phyloP scores from a whole-genome alignment of 2,888 invertebrate genomes.

The Stenodera caucasica region DNA sequence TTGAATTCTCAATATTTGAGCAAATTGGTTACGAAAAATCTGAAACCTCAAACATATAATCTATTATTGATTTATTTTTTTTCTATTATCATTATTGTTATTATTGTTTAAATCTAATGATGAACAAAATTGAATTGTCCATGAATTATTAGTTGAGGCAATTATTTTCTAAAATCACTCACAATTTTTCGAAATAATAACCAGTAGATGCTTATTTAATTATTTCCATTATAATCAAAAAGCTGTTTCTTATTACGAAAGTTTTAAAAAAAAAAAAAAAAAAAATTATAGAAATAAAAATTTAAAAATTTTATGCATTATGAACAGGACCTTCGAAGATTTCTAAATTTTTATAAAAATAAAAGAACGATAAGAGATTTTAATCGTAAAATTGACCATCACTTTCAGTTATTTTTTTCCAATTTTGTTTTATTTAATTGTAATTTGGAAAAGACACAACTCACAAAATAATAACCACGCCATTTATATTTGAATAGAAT shows the following conservation, averaged over 20 bases:
- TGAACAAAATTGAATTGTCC: constrained; percentile 1
- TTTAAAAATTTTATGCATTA: constrained; percentile 3
- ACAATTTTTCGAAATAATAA: too few species aligned
- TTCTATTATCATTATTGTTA: not conserved
- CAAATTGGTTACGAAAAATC: not conserved
- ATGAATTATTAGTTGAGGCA: not conserved
- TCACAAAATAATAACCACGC: not conserved
- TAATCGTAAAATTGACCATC: not conserved
- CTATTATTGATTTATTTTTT: not conserved
- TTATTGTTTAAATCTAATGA: not conserved
- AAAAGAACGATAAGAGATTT: not conserved
- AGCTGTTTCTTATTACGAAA: too few species aligned
- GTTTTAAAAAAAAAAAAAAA: too few species aligned
- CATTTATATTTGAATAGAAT: not conserved
- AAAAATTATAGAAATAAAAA: too few species aligned
- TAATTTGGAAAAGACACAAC: not conserved
- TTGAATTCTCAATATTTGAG: too few species aligned
- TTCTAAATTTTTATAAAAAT: not conserved
- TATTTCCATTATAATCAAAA: too few species aligned
- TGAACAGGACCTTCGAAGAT: not conserved
- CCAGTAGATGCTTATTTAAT: too few species aligned
- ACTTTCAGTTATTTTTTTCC: not conserved
- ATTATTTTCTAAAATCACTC: not conserved
- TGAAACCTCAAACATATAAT: not conserved
- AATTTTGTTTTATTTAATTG: not conserved